Evolutionary conservation across 2,888 invertebrate species (phyloP).

Genomic region (Acleris cristana): DNA sequence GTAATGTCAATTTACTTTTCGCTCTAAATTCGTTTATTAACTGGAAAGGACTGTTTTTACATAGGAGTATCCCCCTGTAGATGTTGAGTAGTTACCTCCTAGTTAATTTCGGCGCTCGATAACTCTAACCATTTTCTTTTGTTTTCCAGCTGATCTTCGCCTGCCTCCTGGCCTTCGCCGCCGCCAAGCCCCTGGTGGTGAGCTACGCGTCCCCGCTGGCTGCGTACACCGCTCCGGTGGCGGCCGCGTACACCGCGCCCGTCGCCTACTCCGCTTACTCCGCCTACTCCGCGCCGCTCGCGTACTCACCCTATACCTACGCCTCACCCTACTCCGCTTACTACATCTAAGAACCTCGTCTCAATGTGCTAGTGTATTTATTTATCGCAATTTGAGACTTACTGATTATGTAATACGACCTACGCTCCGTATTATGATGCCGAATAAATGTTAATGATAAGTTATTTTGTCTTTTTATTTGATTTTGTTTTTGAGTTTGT

Average conservation of each 20-base stretch:
- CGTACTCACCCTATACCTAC: constrained; percentile 59
- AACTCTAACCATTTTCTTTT: background rate
- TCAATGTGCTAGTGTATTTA: constrained; percentile 7
- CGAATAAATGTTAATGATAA: constrained; percentile 15
- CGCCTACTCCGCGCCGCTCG: constrained; percentile 54
- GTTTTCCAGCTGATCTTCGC: constrained; percentile 76
- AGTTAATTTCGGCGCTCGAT: background rate
- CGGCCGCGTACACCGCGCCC: constrained; percentile 54
- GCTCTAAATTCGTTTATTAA: too few relatives aligned
- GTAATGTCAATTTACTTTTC: too few relatives aligned
- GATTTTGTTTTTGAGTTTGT: background rate
- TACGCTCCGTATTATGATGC: constrained; percentile 7
- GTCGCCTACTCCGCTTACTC: constrained; percentile 61
- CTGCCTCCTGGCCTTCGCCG: constrained; percentile 77
- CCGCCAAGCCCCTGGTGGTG: constrained; percentile 57
- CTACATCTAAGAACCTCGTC: constrained; percentile 43
- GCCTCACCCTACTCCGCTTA: constrained; percentile 58
- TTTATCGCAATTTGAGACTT: constrained; percentile 19
- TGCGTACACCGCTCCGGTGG: constrained; percentile 35
- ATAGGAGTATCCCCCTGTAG: too few relatives aligned
- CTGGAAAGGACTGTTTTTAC: too few relatives aligned
- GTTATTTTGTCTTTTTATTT: constrained; percentile 6
- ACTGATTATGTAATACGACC: constrained; percentile 9
- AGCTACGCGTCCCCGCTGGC: constrained; percentile 34
- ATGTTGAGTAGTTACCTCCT: too few relatives aligned